Evolutionary conservation across 30 jellyfish, hydroid and myxozoan genomes (phyloP).

Genomic region (Cassiopea xamachana): DNA sequence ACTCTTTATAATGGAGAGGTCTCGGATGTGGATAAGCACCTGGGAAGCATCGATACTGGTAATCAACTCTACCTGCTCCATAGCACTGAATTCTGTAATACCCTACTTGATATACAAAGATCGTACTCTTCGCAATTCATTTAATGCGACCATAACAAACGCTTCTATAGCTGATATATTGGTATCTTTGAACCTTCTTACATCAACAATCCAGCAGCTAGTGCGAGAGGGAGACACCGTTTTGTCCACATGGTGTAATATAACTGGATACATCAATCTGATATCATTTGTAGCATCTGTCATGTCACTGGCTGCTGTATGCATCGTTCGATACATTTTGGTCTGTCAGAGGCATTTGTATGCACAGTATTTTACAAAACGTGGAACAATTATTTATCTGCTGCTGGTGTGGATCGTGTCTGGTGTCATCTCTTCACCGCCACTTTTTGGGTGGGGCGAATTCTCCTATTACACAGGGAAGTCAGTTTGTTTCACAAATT

Average conservation of each 20-base stretch:
- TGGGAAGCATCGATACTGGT: conserved; percentile 59
- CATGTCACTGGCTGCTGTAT: conserved; percentile 74
- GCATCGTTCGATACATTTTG: conserved; percentile 66
- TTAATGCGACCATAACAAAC: conserved; percentile 65
- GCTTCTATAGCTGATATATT: conserved; percentile 65
- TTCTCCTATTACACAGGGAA: conserved; percentile 46
- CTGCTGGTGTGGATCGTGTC: conserved; percentile 58
- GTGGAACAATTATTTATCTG: conserved; percentile 34
- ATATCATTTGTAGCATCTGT: conserved; percentile 78
- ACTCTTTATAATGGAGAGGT: neutral
- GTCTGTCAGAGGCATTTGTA: conserved; percentile 55
- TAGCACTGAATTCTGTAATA: conserved; percentile 24
- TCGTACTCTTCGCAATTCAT: conserved; percentile 57
- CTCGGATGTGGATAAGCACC: neutral
- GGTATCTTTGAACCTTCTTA: conserved; percentile 58
- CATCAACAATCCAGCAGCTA: neutral
- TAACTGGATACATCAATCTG: conserved; percentile 71
- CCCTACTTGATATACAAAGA: conserved; percentile 42
- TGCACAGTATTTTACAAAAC: conserved; percentile 24
- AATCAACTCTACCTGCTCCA: conserved; percentile 36
- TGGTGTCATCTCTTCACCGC: conserved; percentile 59
- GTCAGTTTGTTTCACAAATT: conserved; percentile 72
- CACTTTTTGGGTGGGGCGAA: conserved; percentile 74
- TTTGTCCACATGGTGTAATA: conserved; percentile 20
- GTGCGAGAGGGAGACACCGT: neutral